Evolutionary conservation across 2,888 invertebrate genomes (phyloP).

Genomic region (Zele albiditarsus): DNA sequence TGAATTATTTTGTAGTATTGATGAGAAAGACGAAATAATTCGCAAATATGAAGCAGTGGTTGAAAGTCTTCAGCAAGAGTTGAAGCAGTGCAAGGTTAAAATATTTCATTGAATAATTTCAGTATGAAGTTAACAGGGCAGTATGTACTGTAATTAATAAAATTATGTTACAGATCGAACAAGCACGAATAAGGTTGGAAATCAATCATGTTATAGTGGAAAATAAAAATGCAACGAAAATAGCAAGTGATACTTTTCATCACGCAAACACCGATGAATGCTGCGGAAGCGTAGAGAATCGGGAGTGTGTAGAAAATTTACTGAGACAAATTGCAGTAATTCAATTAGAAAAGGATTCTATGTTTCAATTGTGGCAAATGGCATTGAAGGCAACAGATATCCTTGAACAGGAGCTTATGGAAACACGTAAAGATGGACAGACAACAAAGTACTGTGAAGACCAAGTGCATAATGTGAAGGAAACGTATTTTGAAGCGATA

Average conservation of each 20-base stretch:
- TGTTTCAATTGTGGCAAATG: conserved; percentile 80
- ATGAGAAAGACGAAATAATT: conserved; percentile 52
- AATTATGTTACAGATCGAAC: conserved; percentile 62
- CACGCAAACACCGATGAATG: conserved; percentile 55
- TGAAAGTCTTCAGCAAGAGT: conserved; percentile 58
- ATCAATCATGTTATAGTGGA: conserved; percentile 57
- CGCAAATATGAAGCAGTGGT: conserved; percentile 60
- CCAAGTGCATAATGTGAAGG: conserved; percentile 66
- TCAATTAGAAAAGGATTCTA: conserved; percentile 78
- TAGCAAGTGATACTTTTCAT: conserved; percentile 54
- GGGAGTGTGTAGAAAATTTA: conserved; percentile 59
- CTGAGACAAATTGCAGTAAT: conserved; percentile 63
- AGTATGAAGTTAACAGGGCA: conserved; percentile 5
- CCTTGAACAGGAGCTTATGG: conserved; percentile 80
- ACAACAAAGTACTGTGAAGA: conserved; percentile 60
- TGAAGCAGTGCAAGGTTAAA: conserved; percentile 62
- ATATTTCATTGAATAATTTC: not conserved
- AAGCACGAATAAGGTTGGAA: conserved; percentile 59
- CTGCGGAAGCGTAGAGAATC: conserved; percentile 38
- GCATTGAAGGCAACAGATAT: conserved; percentile 79
- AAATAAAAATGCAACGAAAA: conserved; percentile 55
- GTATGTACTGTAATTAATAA: not conserved
- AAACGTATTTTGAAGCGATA: conserved; percentile 75
- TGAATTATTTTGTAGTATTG: conserved; percentile 46
- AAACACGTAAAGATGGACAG: conserved; percentile 64